Percentiles rank a stretch among this genome's conserved stretches.
phyloP scores from a whole-genome alignment of 2,113 vertebrate genomes.

The Sceloporus undulatus region DNA sequence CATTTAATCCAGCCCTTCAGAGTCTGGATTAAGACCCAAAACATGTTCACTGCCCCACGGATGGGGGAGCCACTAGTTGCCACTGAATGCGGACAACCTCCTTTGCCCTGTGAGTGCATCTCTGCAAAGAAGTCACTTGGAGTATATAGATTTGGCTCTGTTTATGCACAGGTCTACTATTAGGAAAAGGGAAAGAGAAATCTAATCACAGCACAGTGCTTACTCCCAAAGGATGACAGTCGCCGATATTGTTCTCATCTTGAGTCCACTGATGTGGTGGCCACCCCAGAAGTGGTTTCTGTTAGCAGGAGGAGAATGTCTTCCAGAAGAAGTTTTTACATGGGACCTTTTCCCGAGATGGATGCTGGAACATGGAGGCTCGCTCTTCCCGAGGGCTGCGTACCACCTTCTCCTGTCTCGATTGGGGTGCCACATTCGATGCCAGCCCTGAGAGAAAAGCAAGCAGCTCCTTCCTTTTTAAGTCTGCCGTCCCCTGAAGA shows the following conservation, averaged over 20 bases:
- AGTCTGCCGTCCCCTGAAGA: constrained; percentile 56
- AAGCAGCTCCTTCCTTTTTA: constrained; percentile 55
- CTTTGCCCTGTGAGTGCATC: background rate
- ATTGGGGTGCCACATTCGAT: constrained; percentile 35
- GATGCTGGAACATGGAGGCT: constrained; percentile 24
- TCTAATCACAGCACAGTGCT: background rate
- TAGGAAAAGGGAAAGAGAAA: background rate
- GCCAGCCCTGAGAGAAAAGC: constrained; percentile 66
- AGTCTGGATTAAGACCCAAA: too few species aligned
- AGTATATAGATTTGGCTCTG: background rate
- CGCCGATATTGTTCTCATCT: background rate
- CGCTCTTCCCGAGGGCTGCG: constrained; percentile 48
- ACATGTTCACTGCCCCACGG: too few species aligned
- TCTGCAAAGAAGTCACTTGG: background rate
- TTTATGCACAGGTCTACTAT: background rate
- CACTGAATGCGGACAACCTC: too few species aligned
- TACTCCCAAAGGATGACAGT: background rate
- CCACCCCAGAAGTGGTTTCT: background rate
- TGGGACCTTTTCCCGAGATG: constrained; percentile 44
- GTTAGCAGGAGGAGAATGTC: constrained; percentile 80
- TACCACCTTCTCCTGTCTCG: constrained; percentile 11
- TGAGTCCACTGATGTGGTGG: background rate
- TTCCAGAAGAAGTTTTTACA: constrained; percentile 84
- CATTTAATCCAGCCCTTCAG: too few species aligned
- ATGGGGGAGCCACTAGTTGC: too few species aligned